These are phyloP conservation scores for Brachionus manjavacas DNA, from an alignment of 1,140 invertebrate species.

Conservation along the genomic window DNA sequence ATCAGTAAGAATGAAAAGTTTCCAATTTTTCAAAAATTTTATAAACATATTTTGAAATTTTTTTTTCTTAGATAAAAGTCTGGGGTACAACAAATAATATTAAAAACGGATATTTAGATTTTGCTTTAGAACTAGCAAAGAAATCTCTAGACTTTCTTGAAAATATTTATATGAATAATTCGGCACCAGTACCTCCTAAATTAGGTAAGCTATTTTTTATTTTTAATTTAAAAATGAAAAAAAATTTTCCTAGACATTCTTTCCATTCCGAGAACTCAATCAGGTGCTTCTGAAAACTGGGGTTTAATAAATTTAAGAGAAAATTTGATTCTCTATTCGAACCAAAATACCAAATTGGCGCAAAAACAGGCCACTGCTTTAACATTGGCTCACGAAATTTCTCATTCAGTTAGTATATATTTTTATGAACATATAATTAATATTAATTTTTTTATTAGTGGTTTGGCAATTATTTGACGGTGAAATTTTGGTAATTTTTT, in stretches of 20 bases:
- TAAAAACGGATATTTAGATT: not conserved
- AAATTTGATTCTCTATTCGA: not conserved
- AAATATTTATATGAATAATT: not conserved
- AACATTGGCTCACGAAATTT: slow-evolving; percentile 24
- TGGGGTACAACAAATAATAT: not conserved
- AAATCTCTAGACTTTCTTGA: slow-evolving; percentile 32
- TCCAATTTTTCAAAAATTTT: too few species aligned
- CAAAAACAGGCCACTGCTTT: not conserved
- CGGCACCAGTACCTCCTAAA: not conserved
- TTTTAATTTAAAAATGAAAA: not conserved
- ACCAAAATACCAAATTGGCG: not conserved
- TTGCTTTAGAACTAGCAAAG: slow-evolving; percentile 33
- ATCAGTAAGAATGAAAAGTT: too few species aligned
- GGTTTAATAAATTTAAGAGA: slow-evolving; percentile 58
- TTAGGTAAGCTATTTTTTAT: not conserved
- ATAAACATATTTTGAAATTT: not conserved
- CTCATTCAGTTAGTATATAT: not conserved
- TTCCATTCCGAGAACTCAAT: not conserved
- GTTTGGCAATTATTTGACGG: slow-evolving; percentile 44
- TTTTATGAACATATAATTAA: not conserved
- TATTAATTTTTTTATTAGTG: slow-evolving; percentile 2
- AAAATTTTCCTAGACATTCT: slow-evolving; percentile 67
- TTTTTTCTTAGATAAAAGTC: not conserved
- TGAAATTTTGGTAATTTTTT: not conserved
- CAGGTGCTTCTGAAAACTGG: slow-evolving; percentile 77